Evolutionary conservation across 1,140 invertebrate genomes (phyloP), one percentile per base, ranked within the genome.

Genomic region (Conus ventricosus): DNA sequence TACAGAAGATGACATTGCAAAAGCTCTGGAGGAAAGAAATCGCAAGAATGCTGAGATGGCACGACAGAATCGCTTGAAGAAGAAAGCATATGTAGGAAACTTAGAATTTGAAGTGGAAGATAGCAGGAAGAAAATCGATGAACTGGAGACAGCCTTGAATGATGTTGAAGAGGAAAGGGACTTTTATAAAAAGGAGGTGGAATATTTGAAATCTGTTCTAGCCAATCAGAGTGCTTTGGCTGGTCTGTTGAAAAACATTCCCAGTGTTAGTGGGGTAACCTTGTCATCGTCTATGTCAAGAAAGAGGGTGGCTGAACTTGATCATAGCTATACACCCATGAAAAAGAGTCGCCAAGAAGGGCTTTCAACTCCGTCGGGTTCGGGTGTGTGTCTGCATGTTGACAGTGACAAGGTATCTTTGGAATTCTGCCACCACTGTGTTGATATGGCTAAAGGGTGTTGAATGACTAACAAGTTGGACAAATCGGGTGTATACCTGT

Each of bases 301-400:
- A 27, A 93, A 93, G 60, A 88, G 91, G 27, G 92, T 89, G 87
- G 88, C 90, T 57, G 87, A 88, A 63, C 81, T 76, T 82, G 92
- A 94, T 82, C 92, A 94, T 91, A 89, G 91, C 82, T 93, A 94
- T 88, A 85, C 85, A 5, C 39, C 75, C 57, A 27, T 15, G 15
- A 90, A 85, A 55, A 91, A 89, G 75, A 4, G 67, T 6, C n/a
- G 71, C 27, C 17, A 17, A 27, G 25, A 27, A 84, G 39, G n/a
- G 15, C 57, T 13, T 84, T 20, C 85, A 83, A 15, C 25, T 15
- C 0, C 51, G 10, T 88, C 83, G 63, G 90, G 87, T 17, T 92
- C 91, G 75, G 94, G 94, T 54, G 91, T 95, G 20, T 95, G 94
- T 88, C 89, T 95, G 17, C 94, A 95, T 93, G 94, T 95, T n/a